Conservation (phyloP, 2,113 vertebrate species). For the Eubucco bourcierii region DNA sequence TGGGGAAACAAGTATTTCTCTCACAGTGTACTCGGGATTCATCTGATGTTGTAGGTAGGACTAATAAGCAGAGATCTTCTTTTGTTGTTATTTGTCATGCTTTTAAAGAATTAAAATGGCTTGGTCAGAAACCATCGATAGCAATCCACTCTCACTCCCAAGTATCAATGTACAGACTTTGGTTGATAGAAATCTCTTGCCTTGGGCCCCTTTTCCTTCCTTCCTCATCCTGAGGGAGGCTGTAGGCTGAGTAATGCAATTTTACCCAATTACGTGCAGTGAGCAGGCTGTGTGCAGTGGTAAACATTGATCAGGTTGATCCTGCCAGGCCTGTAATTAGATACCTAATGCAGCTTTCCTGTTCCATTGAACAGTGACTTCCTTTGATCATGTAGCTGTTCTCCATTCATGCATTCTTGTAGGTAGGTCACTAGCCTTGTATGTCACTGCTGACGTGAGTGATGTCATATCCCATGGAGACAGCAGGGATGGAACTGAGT, state of each 20-base stretch:
- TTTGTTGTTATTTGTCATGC: not conserved
- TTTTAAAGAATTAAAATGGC: not conserved
- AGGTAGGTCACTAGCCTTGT: slow-evolving; percentile 50
- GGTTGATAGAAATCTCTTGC: slow-evolving; percentile 43
- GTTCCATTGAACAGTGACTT: slow-evolving; percentile 27
- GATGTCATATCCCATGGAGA: slow-evolving; percentile 59
- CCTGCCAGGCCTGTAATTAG: slow-evolving; percentile 39
- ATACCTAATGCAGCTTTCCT: slow-evolving; percentile 29
- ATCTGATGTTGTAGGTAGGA: not conserved
- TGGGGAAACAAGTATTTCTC: not conserved
- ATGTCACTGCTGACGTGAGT: slow-evolving; percentile 48
- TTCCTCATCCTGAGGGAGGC: slow-evolving; percentile 17
- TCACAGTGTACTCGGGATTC: not conserved
- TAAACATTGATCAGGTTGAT: slow-evolving; percentile 38
- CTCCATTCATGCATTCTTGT: not conserved
- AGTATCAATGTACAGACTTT: not conserved
- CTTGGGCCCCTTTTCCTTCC: slow-evolving; percentile 51
- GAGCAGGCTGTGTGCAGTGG: not conserved
- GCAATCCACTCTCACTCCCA: not conserved
- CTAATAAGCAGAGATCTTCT: not conserved
- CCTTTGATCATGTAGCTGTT: slow-evolving; percentile 48
- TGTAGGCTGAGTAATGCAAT: slow-evolving; percentile 57
- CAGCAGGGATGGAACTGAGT: slow-evolving; percentile 36
- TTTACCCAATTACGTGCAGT: not conserved
- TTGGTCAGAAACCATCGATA: not conserved